A percentile compares a stretch with the other conserved stretches of the same genome.
Conservation (phyloP, 2,113 vertebrate species). For the Balaenoptera acutorostrata region DNA sequence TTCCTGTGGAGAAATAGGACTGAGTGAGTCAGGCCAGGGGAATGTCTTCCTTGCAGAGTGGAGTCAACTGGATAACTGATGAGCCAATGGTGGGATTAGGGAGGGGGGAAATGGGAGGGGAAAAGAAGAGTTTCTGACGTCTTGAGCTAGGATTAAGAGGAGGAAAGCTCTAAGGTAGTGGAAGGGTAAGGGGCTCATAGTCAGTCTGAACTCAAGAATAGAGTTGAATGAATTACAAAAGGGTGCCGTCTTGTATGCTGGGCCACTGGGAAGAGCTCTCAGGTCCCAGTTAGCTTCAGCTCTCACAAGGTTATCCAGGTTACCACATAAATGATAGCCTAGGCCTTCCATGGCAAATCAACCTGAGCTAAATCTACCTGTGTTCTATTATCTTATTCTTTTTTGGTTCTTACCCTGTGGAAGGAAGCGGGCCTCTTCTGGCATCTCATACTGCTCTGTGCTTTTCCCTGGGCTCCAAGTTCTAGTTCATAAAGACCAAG, state of each 20-base stretch:
- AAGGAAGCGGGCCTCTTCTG: conserved; percentile 13
- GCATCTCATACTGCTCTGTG: not conserved
- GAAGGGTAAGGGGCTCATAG: not conserved
- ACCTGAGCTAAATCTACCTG: not conserved
- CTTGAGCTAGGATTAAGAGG: conserved; percentile 22
- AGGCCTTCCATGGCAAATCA: not conserved
- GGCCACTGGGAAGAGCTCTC: not conserved
- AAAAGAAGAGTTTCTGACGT: conserved; percentile 33
- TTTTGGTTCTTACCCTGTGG: not conserved
- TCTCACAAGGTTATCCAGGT: not conserved
- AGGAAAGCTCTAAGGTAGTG: not conserved
- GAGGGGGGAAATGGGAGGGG: not conserved
- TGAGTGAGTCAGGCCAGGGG: conserved; percentile 77
- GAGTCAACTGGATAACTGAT: conserved; percentile 65
- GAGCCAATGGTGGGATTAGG: conserved; percentile 61
- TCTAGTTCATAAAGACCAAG: conserved; percentile 16
- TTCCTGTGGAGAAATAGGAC: conserved; percentile 73
- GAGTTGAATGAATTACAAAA: not conserved
- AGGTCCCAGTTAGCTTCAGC: not conserved
- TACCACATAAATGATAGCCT: not conserved
- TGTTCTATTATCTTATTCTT: not conserved
- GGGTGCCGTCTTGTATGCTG: not conserved
- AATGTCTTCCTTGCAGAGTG: conserved; percentile 72
- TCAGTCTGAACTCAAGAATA: not conserved
- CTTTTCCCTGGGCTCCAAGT: not conserved